These are phyloP conservation scores for Enteromius mattozi DNA, from an alignment of 2,797 vertebrate genomes.

Conservation along the genomic window DNA sequence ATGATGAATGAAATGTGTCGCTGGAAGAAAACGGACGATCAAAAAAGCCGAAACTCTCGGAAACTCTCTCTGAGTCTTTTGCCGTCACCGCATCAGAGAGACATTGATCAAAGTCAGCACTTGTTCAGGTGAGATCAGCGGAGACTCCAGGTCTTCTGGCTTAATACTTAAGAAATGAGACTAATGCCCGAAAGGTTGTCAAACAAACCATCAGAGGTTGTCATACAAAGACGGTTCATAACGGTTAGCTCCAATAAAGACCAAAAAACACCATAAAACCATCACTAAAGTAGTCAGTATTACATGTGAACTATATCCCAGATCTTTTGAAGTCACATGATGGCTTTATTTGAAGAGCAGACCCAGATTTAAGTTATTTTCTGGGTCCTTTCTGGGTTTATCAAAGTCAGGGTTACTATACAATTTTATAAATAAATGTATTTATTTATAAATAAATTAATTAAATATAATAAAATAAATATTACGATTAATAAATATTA, in stretches of 20 bases:
- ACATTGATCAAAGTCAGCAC: conserved; percentile 16
- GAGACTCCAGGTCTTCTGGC: background rate
- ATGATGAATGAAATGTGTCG: conserved; percentile 22
- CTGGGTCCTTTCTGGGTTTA: background rate
- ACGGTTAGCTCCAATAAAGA: background rate
- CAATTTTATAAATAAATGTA: too few relatives aligned
- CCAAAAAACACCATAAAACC: background rate
- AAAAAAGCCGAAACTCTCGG: background rate
- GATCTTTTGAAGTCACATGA: background rate
- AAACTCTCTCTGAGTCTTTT: conserved; percentile 15
- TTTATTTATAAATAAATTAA: too few relatives aligned
- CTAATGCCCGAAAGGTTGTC: background rate
- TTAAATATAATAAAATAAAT: too few relatives aligned
- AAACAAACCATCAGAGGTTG: conserved; percentile 1
- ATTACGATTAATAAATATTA: too few relatives aligned
- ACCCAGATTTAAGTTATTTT: background rate
- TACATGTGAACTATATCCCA: background rate
- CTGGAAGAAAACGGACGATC: background rate
- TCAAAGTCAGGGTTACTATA: background rate
- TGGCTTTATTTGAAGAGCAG: conserved; percentile 10
- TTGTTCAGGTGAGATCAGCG: conserved; percentile 20
- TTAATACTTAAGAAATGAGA: background rate
- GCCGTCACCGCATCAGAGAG: background rate
- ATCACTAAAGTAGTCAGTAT: background rate
- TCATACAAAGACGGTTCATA: background rate